Conservation (phyloP, 2,797 vertebrate genomes). For the Pterois miles region DNA sequence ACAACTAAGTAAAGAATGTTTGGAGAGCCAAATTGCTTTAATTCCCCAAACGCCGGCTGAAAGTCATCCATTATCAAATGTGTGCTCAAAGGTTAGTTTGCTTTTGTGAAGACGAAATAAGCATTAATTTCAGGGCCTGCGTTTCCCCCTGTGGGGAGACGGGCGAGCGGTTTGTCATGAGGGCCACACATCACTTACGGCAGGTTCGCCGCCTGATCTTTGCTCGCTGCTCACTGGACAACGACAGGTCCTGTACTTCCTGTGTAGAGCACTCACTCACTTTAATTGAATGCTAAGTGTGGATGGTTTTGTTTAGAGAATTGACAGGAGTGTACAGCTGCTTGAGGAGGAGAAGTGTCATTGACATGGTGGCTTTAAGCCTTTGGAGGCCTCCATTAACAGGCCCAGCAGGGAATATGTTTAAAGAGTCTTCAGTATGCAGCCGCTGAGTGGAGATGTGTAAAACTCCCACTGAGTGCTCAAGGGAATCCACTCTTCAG, state of each 20-base stretch:
- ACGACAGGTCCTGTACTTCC: slow-evolving; percentile 53
- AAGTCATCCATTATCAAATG: slow-evolving; percentile 90
- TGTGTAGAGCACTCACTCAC: slow-evolving; percentile 50
- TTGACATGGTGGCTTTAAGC: slow-evolving; percentile 63
- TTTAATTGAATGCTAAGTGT: slow-evolving; percentile 56
- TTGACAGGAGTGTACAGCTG: slow-evolving; percentile 44
- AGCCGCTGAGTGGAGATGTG: slow-evolving; percentile 61
- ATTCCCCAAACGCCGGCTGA: slow-evolving; percentile 84
- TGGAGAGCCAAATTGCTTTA: slow-evolving; percentile 89
- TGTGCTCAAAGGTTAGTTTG: slow-evolving; percentile 90
- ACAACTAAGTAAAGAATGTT: slow-evolving; percentile 90
- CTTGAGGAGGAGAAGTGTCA: slow-evolving; percentile 64
- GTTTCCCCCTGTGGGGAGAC: slow-evolving; percentile 64
- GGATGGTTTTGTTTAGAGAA: slow-evolving; percentile 49
- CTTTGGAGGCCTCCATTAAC: slow-evolving; percentile 74
- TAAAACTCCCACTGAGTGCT: slow-evolving; percentile 75
- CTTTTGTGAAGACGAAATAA: slow-evolving; percentile 84
- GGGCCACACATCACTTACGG: slow-evolving; percentile 71
- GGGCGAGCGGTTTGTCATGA: slow-evolving; percentile 69
- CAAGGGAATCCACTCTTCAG: slow-evolving; percentile 61
- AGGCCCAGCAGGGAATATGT: slow-evolving; percentile 73
- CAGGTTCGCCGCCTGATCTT: slow-evolving; percentile 67
- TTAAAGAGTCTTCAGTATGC: slow-evolving; percentile 77
- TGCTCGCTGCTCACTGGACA: slow-evolving; percentile 77
- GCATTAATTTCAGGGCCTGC: slow-evolving; percentile 80